Conservation (phyloP, 1,140 invertebrate genomes). For the Caenorhabditis brenneri region DNA sequence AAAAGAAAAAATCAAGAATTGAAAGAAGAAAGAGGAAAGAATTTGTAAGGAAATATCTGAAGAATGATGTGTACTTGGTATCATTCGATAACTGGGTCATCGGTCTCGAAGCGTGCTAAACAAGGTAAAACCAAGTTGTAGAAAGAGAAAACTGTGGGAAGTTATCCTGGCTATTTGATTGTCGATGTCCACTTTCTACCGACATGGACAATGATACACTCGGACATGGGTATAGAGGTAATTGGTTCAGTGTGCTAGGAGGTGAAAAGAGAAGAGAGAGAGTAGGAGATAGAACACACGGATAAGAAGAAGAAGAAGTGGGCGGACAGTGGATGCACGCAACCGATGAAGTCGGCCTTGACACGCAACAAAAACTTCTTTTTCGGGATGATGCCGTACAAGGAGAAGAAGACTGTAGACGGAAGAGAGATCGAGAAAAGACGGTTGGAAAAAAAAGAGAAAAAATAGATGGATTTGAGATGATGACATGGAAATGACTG, state of each 20-base stretch:
- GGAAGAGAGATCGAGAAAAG: not conserved
- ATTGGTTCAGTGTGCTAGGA: conserved; percentile 21
- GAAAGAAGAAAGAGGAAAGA: not conserved
- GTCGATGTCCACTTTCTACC: not conserved
- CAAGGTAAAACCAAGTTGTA: not conserved
- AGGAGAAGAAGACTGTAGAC: conserved; percentile 21
- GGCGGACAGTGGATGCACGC: not conserved
- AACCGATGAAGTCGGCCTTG: not conserved
- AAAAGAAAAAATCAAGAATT: too few species aligned
- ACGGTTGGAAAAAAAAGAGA: not conserved
- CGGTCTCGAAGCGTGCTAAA: not conserved
- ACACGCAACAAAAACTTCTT: conserved; percentile 35
- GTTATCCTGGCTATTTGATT: not conserved
- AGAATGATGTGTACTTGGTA: not conserved
- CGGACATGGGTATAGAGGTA: conserved; percentile 23
- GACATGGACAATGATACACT: conserved; percentile 2
- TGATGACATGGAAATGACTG: conserved; percentile 21
- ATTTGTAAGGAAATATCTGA: not conserved
- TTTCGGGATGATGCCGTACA: conserved; percentile 40
- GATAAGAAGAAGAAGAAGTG: not conserved
- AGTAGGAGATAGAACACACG: conserved; percentile 21
- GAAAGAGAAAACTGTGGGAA: not conserved
- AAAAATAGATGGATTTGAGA: not conserved
- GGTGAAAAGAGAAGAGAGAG: conserved; percentile 14
- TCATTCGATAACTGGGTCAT: not conserved